Conservation (phyloP, 1,140 invertebrate genomes). For the Nebria ingens region DNA sequence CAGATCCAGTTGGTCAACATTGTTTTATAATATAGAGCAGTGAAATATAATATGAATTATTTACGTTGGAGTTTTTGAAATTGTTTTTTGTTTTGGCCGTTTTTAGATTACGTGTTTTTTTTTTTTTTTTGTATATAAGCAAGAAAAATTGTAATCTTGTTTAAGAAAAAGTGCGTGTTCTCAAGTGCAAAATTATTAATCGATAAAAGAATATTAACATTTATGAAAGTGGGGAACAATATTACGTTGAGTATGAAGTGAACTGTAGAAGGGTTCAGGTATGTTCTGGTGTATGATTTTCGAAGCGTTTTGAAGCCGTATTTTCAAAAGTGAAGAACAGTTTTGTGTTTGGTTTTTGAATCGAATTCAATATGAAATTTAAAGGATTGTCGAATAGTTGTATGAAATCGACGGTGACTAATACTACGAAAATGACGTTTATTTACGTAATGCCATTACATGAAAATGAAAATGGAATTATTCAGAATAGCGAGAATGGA, state of each 20-base stretch:
- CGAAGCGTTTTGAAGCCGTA: background rate
- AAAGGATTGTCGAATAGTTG: background rate
- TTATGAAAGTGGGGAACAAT: no score
- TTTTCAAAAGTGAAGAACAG: background rate
- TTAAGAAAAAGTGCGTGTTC: background rate
- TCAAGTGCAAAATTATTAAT: background rate
- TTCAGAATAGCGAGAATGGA: constrained; percentile 31
- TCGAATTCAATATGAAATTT: constrained; percentile 6
- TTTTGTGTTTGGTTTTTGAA: background rate
- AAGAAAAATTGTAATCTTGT: background rate
- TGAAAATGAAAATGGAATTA: constrained; percentile 29
- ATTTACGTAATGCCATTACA: constrained; percentile 33
- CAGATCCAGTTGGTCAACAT: no score
- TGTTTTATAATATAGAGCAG: no score
- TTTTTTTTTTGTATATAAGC: no score
- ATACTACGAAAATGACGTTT: constrained; percentile 28
- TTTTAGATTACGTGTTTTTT: no score
- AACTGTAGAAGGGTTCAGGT: background rate
- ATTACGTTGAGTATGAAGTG: no score
- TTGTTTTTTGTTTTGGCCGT: no score
- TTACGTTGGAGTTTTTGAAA: no score
- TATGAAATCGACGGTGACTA: background rate
- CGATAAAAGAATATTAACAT: background rate
- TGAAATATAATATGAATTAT: no score
- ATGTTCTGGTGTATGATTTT: constrained; percentile 3